Base-by-base conservation (phyloP, 2,888 invertebrate genomes). In the Pachymerium ferrugineum region DNA sequence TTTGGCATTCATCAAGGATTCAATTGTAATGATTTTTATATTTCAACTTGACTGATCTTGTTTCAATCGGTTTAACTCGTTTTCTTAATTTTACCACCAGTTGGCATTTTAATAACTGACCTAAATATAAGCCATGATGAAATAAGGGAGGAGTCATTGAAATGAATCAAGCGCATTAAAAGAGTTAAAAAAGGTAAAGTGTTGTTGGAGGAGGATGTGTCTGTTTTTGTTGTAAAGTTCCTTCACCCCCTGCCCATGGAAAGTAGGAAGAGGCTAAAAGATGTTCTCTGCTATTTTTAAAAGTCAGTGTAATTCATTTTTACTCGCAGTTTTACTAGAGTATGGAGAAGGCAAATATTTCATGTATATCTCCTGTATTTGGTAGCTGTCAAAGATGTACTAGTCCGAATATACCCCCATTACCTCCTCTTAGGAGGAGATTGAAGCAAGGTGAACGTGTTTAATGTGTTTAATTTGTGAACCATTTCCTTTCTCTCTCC, bases 231-330 rank as follows among this genome's bases (percentile, higher is more conserved):
- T 54, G 19, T 10, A 54, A 54, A 42, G 42, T 42, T 42, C 42
- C 14, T 42, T 42, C 42, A 42, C 47, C 47, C 47, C 19, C 47
- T 22, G 4, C 16, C n/a, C n/a, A n/a, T n/a, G n/a, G n/a, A n/a
- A 54, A 22, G 22, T 10, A 54, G 47, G 47, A 54, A 54, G 47
- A 54, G 47, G 47, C 47, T 54, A 22, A 54, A 22, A 16, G 22
- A 54, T 22, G 47, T 54, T n/a, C n/a, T n/a, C n/a, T n/a, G n/a
- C 47, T 54, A 54, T 54, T 54, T 54, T 22, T 54, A 54, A 54
- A 54, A 54, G n/a, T n/a, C n/a, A n/a, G n/a, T 54, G 47, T 54
- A n/a, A n/a, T n/a, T n/a, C 47, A 54, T 54, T 54, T 54, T 54
- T 54, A 22, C 19, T 19, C 47, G 47, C 47, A 54, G 47, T 54